Conservation (phyloP, 2,113 vertebrate genomes). For the Semicossyphus pulcher region DNA sequence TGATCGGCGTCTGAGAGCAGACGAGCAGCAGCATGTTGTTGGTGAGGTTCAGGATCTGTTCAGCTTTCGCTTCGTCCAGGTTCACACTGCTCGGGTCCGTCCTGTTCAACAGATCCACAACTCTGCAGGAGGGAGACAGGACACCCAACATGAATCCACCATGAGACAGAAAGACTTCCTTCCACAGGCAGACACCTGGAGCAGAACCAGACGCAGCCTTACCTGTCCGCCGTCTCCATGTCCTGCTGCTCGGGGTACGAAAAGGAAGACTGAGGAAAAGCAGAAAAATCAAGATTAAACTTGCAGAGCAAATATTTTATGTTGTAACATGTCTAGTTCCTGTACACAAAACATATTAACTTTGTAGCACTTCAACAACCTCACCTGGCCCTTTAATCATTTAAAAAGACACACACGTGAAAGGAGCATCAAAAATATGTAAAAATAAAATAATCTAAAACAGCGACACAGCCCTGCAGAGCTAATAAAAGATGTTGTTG, state of each 20-base stretch:
- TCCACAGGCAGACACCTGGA: too few relatives aligned
- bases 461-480: too few relatives aligned
- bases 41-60: slow-evolving; percentile 79
- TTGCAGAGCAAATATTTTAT: not conserved
- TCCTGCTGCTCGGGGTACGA: slow-evolving; percentile 30
- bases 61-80: slow-evolving; percentile 81
- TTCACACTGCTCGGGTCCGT: slow-evolving; percentile 76
- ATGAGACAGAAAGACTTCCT: too few relatives aligned
- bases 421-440: too few relatives aligned
- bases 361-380: too few relatives aligned
- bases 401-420: too few relatives aligned
- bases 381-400: too few relatives aligned
- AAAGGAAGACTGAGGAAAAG: slow-evolving; percentile 48
- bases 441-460: too few relatives aligned
- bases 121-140: slow-evolving; percentile 65
- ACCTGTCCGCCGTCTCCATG: slow-evolving; percentile 56
- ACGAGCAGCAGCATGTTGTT: slow-evolving; percentile 80
- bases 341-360: too few relatives aligned
- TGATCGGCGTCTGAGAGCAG: slow-evolving; percentile 81
- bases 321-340: too few relatives aligned
- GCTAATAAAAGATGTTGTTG: too few relatives aligned
- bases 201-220: not conserved
- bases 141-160: too few relatives aligned
- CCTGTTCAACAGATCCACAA: slow-evolving; percentile 66
- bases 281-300: not conserved